A percentile compares a stretch with the other conserved stretches of the same genome.
Evolutionary conservation across 2,113 vertebrate genomes (phyloP).

Genomic region (Neotoma lepida): DNA sequence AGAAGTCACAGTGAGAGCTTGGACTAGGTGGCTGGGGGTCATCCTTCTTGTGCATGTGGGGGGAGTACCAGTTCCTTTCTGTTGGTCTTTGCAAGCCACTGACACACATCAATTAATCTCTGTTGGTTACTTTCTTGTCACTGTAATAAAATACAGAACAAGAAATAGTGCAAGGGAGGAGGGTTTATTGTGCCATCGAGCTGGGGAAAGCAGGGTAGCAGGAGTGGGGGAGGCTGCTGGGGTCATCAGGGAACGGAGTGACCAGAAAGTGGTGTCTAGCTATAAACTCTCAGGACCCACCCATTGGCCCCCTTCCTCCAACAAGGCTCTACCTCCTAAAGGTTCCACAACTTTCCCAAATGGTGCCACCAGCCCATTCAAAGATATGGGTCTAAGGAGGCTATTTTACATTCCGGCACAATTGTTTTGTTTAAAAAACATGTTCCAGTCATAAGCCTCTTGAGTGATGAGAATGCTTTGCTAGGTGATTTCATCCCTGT

Average conservation of each 20-base stretch:
- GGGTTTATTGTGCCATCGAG: neutral
- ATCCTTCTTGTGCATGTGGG: neutral
- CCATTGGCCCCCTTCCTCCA: neutral
- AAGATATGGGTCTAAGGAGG: neutral
- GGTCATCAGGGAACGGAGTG: neutral
- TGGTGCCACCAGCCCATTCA: neutral
- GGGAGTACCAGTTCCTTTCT: neutral
- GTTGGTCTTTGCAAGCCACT: neutral
- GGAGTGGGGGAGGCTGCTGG: neutral
- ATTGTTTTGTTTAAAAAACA: neutral
- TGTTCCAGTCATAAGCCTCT: neutral
- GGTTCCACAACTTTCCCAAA: neutral
- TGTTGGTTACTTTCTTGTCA: neutral
- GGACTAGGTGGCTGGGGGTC: accelerated
- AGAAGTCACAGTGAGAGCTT: neutral
- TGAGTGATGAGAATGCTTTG: neutral
- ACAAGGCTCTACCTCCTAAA: neutral
- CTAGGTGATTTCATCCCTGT: neutral
- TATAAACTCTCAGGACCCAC: neutral
- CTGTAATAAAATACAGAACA: neutral
- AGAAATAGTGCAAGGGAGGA: neutral
- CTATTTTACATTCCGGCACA: neutral
- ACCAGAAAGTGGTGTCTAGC: neutral
- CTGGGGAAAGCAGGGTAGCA: neutral
- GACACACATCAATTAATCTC: neutral